A percentile compares a stretch with the other conserved stretches of the same genome.
These are phyloP conservation scores for Patagioenas fasciata DNA, from an alignment of 2,113 vertebrate species.

Conservation along the genomic window DNA sequence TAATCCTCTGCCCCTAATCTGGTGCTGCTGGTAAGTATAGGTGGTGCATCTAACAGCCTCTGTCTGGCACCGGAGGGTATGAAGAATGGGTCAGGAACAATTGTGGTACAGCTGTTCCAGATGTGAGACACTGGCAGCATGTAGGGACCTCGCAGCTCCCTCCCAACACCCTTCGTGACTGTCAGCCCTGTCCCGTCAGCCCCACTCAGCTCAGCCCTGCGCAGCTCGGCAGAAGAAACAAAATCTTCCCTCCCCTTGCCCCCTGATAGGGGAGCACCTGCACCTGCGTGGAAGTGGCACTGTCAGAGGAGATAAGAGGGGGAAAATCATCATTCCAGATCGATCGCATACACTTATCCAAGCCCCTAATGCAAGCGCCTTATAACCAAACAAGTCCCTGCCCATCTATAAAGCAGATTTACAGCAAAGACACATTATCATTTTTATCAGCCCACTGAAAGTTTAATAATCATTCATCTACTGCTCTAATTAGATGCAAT, in stretches of 20 bases:
- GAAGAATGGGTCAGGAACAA: accelerated
- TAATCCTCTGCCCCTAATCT: slow-evolving; percentile 25
- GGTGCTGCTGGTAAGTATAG: not conserved
- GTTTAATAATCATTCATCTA: slow-evolving; percentile 1
- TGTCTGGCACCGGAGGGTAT: accelerated
- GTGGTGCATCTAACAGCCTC: not conserved
- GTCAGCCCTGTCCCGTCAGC: not conserved
- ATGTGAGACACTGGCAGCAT: not conserved
- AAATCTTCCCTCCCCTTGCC: too few species aligned
- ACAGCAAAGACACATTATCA: not conserved
- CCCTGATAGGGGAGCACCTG: accelerated
- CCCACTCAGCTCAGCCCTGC: not conserved
- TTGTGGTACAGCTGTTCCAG: not conserved
- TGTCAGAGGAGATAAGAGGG: not conserved
- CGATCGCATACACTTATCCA: not conserved
- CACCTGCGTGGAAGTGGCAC: not conserved
- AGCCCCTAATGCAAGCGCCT: not conserved
- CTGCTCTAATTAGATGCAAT: not conserved
- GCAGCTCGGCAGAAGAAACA: not conserved
- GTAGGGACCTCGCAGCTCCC: not conserved
- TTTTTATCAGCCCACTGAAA: slow-evolving; percentile 3
- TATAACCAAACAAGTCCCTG: not conserved
- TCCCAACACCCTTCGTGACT: accelerated
- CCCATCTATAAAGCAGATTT: not conserved
- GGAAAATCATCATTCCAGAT: not conserved